Base-by-base conservation (phyloP, 2,797 vertebrate genomes). In the Chrysocyon brachyurus region DNA sequence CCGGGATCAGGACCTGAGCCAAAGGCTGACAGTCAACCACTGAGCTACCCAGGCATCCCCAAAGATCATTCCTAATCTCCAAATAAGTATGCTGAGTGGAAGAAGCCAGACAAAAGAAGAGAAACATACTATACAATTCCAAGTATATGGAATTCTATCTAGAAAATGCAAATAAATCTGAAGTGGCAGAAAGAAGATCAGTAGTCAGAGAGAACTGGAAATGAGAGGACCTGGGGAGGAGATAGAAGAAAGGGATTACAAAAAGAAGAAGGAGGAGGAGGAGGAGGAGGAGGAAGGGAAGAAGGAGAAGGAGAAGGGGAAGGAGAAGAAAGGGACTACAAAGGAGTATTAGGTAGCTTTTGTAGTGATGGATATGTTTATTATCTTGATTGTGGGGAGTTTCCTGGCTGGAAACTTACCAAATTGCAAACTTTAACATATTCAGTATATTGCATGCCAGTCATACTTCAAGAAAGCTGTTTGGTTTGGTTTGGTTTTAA, bases 11-110 rank as follows among this genome's bases (percentile, higher is more conserved):
- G 40, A 46, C 40, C 40, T 46, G 40, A 7, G 40, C 40, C 40
- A 46, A 46, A 46, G 40, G 40, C 40, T 46, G 40, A 46, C 40
- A 46, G 40, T 46, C 40, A 46, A 46, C 40, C 40, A 46, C 40
- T 46, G 40, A 46, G 40, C 40, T 46, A 46, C 40, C 40, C 40
- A 46, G 40, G 40, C 40, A 46, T 46, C 40, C 40, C 78, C 24
- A 82, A 92, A 92, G 49, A 63, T 89, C n/a, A 90, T 77, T 54
- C 36, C 40, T 75, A 97, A 87, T 83, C 77, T 91, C 68, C 56
- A 83, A 91, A 91, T 90, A 83, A 93, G 49, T 87, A 83, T 40
- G 9, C 31, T 70, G 46, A 90, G 57, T 52, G 66, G 89, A 66
- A 86, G 40, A 85, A 78, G 22, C 19, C 63, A 89, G 26, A 56